Evolutionary conservation across 30 jellyfish, hydroid and myxozoan genomes (phyloP).

Genomic region (Hydractinia echinata): DNA sequence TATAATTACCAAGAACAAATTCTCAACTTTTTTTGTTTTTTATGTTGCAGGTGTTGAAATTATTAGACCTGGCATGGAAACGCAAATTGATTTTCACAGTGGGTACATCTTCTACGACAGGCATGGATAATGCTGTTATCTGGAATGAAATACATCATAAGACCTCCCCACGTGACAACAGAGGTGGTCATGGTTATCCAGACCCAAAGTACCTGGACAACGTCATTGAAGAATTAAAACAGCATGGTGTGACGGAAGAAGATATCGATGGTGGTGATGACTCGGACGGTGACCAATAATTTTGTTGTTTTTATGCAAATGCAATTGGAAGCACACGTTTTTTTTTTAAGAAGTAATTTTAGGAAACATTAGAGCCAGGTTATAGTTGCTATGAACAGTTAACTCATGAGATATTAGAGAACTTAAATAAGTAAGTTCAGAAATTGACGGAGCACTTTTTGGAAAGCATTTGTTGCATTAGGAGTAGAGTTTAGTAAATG

Average conservation of each 20-base stretch:
- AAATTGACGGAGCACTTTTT: no score
- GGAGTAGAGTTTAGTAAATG: no score
- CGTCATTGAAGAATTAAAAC: constrained; percentile 48
- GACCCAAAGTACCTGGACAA: constrained; percentile 68
- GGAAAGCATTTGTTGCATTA: no score
- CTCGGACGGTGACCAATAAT: neutral
- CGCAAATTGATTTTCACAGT: constrained; percentile 64
- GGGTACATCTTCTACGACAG: constrained; percentile 73
- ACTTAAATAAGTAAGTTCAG: no score
- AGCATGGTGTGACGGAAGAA: constrained; percentile 45
- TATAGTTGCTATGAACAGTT: no score
- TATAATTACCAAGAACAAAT: no score
- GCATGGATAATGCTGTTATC: constrained; percentile 44
- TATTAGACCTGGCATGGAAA: constrained; percentile 57
- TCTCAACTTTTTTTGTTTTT: neutral
- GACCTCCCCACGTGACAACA: constrained; percentile 38
- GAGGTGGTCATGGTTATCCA: constrained; percentile 71
- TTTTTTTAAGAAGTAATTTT: no score
- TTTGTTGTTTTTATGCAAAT: no score
- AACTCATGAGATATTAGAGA: no score
- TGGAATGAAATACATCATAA: constrained; percentile 80
- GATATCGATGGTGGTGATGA: constrained; percentile 5
- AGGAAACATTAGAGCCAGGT: no score
- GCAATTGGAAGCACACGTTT: no score
- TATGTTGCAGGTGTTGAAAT: constrained; percentile 42